Evolutionary conservation across 2,888 invertebrate species (phyloP).

Genomic region (Xanthorhoe spadicearia): DNA sequence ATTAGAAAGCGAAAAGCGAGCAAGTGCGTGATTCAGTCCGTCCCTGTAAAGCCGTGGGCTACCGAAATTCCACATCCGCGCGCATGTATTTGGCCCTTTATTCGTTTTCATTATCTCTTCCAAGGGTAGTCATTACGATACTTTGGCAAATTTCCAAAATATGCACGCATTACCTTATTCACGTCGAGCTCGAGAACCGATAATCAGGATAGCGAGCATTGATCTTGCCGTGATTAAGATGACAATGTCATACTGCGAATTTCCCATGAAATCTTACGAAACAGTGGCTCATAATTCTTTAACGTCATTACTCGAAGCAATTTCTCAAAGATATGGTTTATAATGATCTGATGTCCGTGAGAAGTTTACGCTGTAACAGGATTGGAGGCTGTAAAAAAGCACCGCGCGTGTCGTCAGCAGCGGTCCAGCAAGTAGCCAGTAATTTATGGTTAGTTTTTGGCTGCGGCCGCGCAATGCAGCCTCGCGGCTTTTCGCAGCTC

Average conservation of each 20-base stretch:
- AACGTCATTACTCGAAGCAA: slow-evolving; percentile 73
- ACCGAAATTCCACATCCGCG: slow-evolving; percentile 72
- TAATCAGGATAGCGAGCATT: slow-evolving; percentile 48
- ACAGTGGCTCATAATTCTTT: slow-evolving; percentile 66
- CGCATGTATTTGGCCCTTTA: slow-evolving; percentile 60
- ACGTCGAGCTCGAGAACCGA: slow-evolving; percentile 34
- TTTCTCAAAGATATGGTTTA: slow-evolving; percentile 72
- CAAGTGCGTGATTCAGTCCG: slow-evolving; percentile 53
- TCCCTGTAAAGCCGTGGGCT: slow-evolving; percentile 70
- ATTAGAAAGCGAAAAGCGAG: slow-evolving; percentile 35
- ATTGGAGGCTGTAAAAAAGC: slow-evolving; percentile 73
- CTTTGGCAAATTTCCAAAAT: slow-evolving; percentile 42
- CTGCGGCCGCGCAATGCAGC: slow-evolving; percentile 79
- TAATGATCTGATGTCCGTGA: slow-evolving; percentile 77
- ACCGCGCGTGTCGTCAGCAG: slow-evolving; percentile 77
- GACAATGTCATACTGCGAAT: slow-evolving; percentile 56
- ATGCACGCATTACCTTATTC: slow-evolving; percentile 40
- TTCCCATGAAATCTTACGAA: slow-evolving; percentile 63
- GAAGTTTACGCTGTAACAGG: slow-evolving; percentile 81
- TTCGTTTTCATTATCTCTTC: slow-evolving; percentile 51
- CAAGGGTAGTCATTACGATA: slow-evolving; percentile 45
- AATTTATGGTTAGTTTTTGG: slow-evolving; percentile 86
- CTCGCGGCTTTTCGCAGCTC: slow-evolving; percentile 76
- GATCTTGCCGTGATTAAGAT: slow-evolving; percentile 53
- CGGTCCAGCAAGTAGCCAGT: slow-evolving; percentile 80